Percentiles rank a stretch among this genome's conserved stretches.
phyloP scores from a whole-genome alignment of 2,888 invertebrate species.

The Acholoe squamosa region DNA sequence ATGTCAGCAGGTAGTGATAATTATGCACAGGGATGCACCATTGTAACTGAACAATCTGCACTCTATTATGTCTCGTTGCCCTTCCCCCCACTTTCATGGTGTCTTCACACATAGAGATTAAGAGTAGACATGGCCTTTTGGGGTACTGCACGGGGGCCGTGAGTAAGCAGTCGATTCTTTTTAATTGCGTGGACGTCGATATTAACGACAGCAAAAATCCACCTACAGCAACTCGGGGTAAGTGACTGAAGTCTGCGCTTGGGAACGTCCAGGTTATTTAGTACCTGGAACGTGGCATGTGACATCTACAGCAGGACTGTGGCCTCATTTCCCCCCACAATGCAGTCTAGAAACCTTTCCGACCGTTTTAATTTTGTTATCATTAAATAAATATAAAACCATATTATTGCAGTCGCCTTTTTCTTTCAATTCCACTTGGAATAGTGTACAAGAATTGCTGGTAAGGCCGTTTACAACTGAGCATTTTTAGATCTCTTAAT shows the following conservation, averaged over 20 bases:
- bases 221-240: too few relatives aligned
- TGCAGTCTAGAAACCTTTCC: slow-evolving; percentile 44
- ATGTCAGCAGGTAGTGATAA: not conserved
- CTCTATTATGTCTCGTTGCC: slow-evolving; percentile 8
- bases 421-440: too few relatives aligned
- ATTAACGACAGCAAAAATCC: too few relatives aligned
- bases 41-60: slow-evolving; percentile 45
- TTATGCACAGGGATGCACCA: slow-evolving; percentile 24
- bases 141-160: not conserved
- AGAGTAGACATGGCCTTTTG: slow-evolving; percentile 24
- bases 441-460: too few relatives aligned
- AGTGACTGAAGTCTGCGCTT: not conserved
- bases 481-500: too few relatives aligned
- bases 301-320: slow-evolving; percentile 47
- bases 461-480: too few relatives aligned
- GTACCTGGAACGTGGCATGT: not conserved
- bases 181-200: not conserved
- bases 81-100: slow-evolving; percentile 42
- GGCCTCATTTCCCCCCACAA: not conserved
- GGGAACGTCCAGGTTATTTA: not conserved
- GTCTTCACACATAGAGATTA: slow-evolving; percentile 41
- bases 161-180: not conserved
- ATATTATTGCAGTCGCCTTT: not conserved
- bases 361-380: slow-evolving; percentile 36
- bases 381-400: slow-evolving; percentile 39